Evolutionary conservation across 2,113 vertebrate species (phyloP), one percentile per base, ranked within the genome.

Genomic region (Nerophis ophidion): DNA sequence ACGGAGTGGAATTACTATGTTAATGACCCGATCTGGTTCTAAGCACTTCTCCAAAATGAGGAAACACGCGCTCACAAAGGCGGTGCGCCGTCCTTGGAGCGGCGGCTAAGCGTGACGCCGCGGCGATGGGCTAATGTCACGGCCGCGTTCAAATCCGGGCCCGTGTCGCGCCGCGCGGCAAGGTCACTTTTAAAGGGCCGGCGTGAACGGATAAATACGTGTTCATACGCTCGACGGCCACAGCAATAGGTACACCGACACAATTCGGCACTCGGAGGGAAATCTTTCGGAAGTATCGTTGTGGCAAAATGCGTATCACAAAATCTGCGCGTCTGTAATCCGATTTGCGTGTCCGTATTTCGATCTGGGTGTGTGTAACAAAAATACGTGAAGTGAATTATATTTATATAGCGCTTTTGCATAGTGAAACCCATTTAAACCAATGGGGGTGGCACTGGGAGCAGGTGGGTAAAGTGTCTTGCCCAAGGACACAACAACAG

Each of bases 1-100:
- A 52, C 51, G 36, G 10, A 38, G 47, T 36, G 61, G 51, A 45
- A 19, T 48, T 13, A 34, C 50, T 1, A 33, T 19, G 59, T 14
- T 50, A 69, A 75, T 71, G 57, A 70, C 63, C 61, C 47, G 17
- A 10, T 36, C 15, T 36, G 15, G 49, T 60, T 48, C 61, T 1
- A 63, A 68, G 58, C 34, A 9, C 63, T 46, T 56, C 51, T 48
- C n/a, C 55, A 63, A 59, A 63, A 70, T 58, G 70, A 17, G 68
- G 0, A 11, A 67, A 60, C 51, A 12, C 40, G 40, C 38, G 7
- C 35, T 35, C 58, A 16, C 61, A 16, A 55, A 70, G 10, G 59
- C 59, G 12, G 26, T n/a, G 33, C 40, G 19, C 4, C 38, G 58
- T 65, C 67, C 71, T 77, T 55, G 55, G 57, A 5, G 3, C 14